Base-by-base conservation (phyloP, 2,888 invertebrate species). In the Lasioglossum lativentre region DNA sequence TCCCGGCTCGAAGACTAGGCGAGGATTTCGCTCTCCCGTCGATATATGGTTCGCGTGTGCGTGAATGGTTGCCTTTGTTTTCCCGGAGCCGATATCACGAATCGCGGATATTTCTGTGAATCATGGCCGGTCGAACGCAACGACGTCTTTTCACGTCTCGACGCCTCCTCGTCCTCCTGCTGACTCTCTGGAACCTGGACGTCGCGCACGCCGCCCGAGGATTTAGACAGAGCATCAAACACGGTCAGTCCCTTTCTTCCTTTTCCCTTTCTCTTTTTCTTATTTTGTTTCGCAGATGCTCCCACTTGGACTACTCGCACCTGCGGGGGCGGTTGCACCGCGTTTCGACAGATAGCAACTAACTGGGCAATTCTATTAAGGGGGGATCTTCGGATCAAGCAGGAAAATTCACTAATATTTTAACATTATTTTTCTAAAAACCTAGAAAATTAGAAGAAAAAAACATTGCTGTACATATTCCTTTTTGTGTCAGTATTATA, bases 191-290 rank as follows among this genome's bases (percentile, higher is more conserved):
- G 88, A 83, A 86, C 59, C 77, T 87, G 66, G 75, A 86, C 74
- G 80, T 63, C 78, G 89, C 86, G 70, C 83, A 78, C 52, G 92
- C 91, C n/a, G 88, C 80, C 56, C 92, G 91, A 59, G 92, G 93
- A 88, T 92, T 92, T 86, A 88, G 93, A 74, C 92, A 92, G 68
- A 91, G 82, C 82, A 80, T 89, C 76, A 91, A 85, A 74, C 89
- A 92, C 80, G 92, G 93, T 93, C 68, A 90, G 92, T 82, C 1
- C 34, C 71, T 47, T 42, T 27, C 52, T 23, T 23, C 52, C 16
- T 71, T 71, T 59, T 19, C 23, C 23, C 16, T 45, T 10, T 23
- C 40, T 70, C 23, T 40, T n/a, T 56, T 12, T 4, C 56, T 56
- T 56, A 1, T 56, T 56, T 56, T 8, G 56, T 4, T 56, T 56